phyloP scores from a whole-genome alignment of 2,797 vertebrate genomes.

The Sebastes wilsoni region DNA sequence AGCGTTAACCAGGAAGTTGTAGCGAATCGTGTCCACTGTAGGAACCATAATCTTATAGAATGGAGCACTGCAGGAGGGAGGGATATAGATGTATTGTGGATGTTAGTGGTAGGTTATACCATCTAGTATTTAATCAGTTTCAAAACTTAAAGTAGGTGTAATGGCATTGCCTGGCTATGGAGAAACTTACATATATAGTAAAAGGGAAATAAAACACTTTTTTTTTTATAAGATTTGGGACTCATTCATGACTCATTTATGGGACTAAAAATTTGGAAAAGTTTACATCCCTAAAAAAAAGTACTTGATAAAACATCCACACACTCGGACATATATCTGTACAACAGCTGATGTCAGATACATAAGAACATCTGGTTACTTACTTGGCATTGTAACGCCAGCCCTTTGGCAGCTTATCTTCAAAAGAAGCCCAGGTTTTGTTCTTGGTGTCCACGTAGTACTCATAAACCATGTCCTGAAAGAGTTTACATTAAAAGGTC shows the following conservation, averaged over 20 bases:
- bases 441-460: constrained; percentile 89
- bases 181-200: no score
- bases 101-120: background rate
- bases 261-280: no score
- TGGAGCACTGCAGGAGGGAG: constrained; percentile 63
- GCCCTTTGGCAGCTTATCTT: constrained; percentile 86
- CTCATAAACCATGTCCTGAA: constrained; percentile 90
- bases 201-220: no score
- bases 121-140: background rate
- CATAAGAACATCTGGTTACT: constrained; percentile 42
- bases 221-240: no score
- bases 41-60: constrained; percentile 91
- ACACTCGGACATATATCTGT: background rate
- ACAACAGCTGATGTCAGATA: background rate
- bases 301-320: background rate
- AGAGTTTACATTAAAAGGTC: background rate
- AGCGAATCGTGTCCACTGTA: constrained; percentile 89
- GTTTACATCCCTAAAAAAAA: background rate
- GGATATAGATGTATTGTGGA: background rate
- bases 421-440: constrained; percentile 88
- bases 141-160: background rate
- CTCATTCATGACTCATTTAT: no score
- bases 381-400: constrained; percentile 88
- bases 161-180: background rate
- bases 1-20: constrained; percentile 86